Percentiles rank a stretch among this genome's conserved stretches.
These are phyloP conservation scores for Panagrolaimus sp. DNA, from an alignment of 1,140 invertebrate species.

Conservation along the genomic window DNA sequence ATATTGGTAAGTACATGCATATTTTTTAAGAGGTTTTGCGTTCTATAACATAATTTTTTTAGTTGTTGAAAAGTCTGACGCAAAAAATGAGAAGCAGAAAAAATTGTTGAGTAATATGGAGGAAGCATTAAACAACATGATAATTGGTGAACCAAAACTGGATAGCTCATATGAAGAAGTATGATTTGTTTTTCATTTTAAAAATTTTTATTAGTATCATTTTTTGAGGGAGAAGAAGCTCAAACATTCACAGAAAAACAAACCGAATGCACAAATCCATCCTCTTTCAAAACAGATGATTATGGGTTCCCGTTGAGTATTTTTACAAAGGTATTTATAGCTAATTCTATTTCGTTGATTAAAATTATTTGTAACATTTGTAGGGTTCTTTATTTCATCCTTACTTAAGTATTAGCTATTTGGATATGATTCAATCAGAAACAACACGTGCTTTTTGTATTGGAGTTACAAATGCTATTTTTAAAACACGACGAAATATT, in stretches of 20 bases:
- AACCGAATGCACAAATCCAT: constrained; percentile 22
- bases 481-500: constrained; percentile 85
- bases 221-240: too few relatives aligned
- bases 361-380: constrained; percentile 32
- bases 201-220: constrained; percentile 5
- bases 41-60: constrained; percentile 14
- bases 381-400: constrained; percentile 87
- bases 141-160: constrained; percentile 27
- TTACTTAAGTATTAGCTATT: constrained; percentile 87
- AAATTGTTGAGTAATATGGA: too few relatives aligned
- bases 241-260: neutral
- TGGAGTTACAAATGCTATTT: constrained; percentile 92
- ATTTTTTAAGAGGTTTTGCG: neutral
- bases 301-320: constrained; percentile 81
- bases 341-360: constrained; percentile 58
- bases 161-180: neutral
- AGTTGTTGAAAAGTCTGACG: too few relatives aligned
- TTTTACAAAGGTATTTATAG: constrained; percentile 73
- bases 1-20: constrained; percentile 25
- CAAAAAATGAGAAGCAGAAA: too few relatives aligned
- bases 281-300: constrained; percentile 61
- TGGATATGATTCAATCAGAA: constrained; percentile 80
- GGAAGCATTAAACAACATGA: neutral
- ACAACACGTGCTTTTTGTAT: constrained; percentile 84
- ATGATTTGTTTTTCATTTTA: constrained; percentile 12